phyloP scores from a whole-genome alignment of 2,113 vertebrate genomes.

The Sapayoa aenigma region DNA sequence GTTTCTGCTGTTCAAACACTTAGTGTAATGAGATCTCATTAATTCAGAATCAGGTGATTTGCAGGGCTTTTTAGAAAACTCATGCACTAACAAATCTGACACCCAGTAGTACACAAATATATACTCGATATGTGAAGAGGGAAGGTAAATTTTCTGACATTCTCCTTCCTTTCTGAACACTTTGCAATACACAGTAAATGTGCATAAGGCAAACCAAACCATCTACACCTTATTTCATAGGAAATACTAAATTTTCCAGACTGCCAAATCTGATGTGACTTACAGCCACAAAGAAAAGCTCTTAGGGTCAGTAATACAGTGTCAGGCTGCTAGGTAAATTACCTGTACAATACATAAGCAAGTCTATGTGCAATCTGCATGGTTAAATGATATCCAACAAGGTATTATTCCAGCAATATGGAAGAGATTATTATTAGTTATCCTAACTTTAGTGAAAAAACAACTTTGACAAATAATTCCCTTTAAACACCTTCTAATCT shows the following conservation, averaged over 20 bases:
- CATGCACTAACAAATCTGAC: background rate
- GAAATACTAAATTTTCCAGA: background rate
- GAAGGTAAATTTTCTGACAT: background rate
- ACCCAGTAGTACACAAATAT: background rate
- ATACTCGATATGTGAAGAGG: background rate
- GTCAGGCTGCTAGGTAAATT: background rate
- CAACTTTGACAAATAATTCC: slow-evolving; percentile 65
- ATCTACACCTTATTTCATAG: background rate
- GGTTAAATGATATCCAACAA: background rate
- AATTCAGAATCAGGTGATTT: background rate
- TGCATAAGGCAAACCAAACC: background rate
- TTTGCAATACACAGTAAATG: background rate
- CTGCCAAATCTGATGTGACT: background rate
- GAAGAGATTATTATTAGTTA: slow-evolving; percentile 45
- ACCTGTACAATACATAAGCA: background rate
- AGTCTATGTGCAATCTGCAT: background rate
- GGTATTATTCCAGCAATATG: background rate
- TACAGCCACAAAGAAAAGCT: background rate
- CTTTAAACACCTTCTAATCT: slow-evolving; percentile 69
- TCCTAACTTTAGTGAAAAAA: slow-evolving; percentile 20
- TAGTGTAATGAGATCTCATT: background rate
- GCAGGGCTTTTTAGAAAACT: background rate
- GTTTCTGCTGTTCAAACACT: background rate
- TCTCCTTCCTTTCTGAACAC: background rate
- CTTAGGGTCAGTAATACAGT: background rate